Base-by-base conservation (phyloP, 2,888 invertebrate species). In the Heteropelma amictum region DNA sequence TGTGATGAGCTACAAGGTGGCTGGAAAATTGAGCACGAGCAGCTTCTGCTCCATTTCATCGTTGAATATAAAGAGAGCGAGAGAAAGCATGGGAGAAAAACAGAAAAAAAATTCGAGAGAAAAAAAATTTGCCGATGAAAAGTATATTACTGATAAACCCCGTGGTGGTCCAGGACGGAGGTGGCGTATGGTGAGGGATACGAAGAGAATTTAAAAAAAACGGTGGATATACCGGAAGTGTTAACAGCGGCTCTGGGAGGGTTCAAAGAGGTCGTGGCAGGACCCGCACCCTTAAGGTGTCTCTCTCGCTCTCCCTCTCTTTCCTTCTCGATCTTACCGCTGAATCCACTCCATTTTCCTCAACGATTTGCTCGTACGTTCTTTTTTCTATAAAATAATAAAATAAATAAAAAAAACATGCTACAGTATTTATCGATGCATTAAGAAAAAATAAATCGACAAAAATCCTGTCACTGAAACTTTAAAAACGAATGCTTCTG, bases 181-280 rank as follows among this genome's bases (percentile, higher is more conserved):
- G 51, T 12, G n/a, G n/a, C n/a, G n/a, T n/a, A n/a, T n/a, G n/a
- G n/a, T n/a, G n/a, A n/a, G n/a, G n/a, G n/a, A n/a, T n/a, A n/a
- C n/a, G n/a, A 45, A 54, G 53, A 65, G 17, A 70, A 70, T n/a
- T n/a, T n/a, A n/a, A 53, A 63, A 26, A 19, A 5, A 4, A 26
- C 19, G 30, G 38, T 71, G 58, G 42, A 65, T 71, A 64, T 58
- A 74, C 77, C 77, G 78, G 77, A 77, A 74, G 78, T 77, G 77
- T 73, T 67, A 76, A 76, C 71, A 68, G 63, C 71, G 61, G 68
- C 71, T 63, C 38, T n/a, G n/a, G 51, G 40, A 64, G 77, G 68
- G 86, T 82, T 85, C 82, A 81, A 72, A 83, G 84, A 84, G 86
- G 82, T 85, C 81, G 82, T 84, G 84, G 77, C 78, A 83, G 78